Base-by-base conservation (phyloP, 1,140 invertebrate species). In the Conus betulinus region DNA sequence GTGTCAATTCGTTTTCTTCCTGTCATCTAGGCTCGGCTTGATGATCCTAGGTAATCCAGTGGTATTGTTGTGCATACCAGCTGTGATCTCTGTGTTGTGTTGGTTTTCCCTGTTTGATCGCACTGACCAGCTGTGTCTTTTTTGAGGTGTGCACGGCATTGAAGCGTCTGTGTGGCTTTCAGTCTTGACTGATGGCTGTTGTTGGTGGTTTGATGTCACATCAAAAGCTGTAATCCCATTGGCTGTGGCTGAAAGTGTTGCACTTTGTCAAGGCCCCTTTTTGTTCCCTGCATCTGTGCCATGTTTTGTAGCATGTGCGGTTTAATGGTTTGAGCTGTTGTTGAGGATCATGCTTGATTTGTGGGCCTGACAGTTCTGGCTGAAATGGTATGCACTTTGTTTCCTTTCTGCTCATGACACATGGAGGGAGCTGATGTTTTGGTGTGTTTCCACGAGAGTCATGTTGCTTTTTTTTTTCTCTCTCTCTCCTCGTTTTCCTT, bases 11-110 rank as follows among this genome's bases (percentile, higher is more conserved):
- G 39, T 39, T 85, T 71, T n/a, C n/a, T 10, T 20, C 67, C 51
- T 85, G 60, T 74, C 53, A 67, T 86, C 52, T 60, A 81, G 78
- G 57, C 51, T 27, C 74, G 76, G 78, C 86, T 87, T 78, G 78
- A 87, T 87, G 86, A 60, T 53, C 17, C 17, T 87, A 57, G 74
- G 74, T 79, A 81, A 53, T 11, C 13, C 10, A 39, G 39, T 63
- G 39, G 57, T 55, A 87, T 52, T 87, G 52, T 87, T 76, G 27
- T 27, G 23, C 63, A 39, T 13, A 4, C 23, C 52, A 11, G 7
- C 74, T 51, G 67, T 27, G 25, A 23, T 87, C 20, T 27, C 11
- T 87, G 67, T 76, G 52, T 74, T 76, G 63, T 76, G 63, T 76
- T 13, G n/a, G n/a, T 87, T 39, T 67, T 25, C 51, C 25, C 10